Evolutionary conservation across 2,113 vertebrate genomes (phyloP).

Genomic region (Cephalopterus ornatus): DNA sequence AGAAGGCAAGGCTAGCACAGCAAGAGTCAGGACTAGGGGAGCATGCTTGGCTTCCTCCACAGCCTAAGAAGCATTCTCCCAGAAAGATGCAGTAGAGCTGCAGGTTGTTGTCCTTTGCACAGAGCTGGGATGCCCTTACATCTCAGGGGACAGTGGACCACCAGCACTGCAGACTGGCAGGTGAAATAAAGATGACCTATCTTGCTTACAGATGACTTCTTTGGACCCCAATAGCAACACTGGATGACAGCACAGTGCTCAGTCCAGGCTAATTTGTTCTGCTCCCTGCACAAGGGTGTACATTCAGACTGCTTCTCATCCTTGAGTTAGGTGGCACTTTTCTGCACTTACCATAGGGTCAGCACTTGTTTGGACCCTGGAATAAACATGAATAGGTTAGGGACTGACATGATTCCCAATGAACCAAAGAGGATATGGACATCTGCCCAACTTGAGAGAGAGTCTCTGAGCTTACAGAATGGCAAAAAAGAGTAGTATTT

Average conservation of each 20-base stretch:
- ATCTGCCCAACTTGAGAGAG: not conserved
- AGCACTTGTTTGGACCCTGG: fast-evolving
- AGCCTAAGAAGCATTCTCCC: not conserved
- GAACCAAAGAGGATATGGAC: not conserved
- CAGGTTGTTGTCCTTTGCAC: fast-evolving
- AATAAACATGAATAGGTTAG: not conserved
- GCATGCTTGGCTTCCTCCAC: not conserved
- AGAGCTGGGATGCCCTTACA: not conserved
- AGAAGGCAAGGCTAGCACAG: not conserved
- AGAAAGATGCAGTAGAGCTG: not conserved
- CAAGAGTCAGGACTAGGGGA: not conserved
- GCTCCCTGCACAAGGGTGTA: not conserved
- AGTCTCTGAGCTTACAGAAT: not conserved
- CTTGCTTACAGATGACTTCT: not conserved
- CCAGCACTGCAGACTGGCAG: fast-evolving
- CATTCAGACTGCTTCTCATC: not conserved
- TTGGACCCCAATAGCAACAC: fast-evolving
- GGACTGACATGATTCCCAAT: not conserved
- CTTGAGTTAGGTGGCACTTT: not conserved
- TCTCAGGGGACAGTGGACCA: not conserved
- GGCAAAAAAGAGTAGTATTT: not conserved
- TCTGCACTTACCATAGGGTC: not conserved
- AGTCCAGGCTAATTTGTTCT: not conserved
- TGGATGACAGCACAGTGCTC: not conserved
- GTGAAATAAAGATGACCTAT: fast-evolving